Base-by-base conservation (phyloP, 2,888 invertebrate genomes). In the Diloba caeruleocephala region DNA sequence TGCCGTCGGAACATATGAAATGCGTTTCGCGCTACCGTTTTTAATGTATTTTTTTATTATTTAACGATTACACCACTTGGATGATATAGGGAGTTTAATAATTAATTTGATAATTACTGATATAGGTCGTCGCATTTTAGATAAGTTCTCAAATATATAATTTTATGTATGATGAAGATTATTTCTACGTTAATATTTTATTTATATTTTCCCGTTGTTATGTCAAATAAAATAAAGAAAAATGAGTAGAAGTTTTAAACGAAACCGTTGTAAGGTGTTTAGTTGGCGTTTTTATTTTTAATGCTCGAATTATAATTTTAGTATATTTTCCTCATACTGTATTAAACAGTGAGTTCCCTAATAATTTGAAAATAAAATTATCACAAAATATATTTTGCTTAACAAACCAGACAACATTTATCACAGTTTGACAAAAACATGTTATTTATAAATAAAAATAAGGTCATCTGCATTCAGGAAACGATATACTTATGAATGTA, bases 1-100 rank as follows among this genome's bases (percentile, higher is more conserved):
- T 71, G 79, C 92, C 92, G 92, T 68, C 92, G 92, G 92, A 81
- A 88, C 79, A 80, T 83, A 78, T 76, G 49, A 64, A 57, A 54
- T 38, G 62, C 62, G 62, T 51, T 48, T 64, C 67, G 54, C 52
- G 48, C 25, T 52, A 38, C 66, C 59, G 43, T 41, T 54, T 54
- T 29, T 3, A 1, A 1, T 23, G 8, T 4, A 45, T 60, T 39
- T 29, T n/a, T 48, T 41, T 21, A 32, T 50, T 26, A 41, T 32
- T 46, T 21, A 10, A 26, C 1, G 2, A 41, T n/a, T n/a, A n/a
- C n/a, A n/a, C n/a, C n/a, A n/a, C n/a, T n/a, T n/a, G n/a, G n/a
- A n/a, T n/a, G n/a, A n/a, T n/a, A n/a, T n/a, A n/a, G n/a, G n/a
- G n/a, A n/a, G n/a, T n/a, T n/a, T n/a, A n/a, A n/a, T n/a, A n/a